phyloP scores from a whole-genome alignment of 1,140 invertebrate species.

The Leptonema lineaticorne region DNA sequence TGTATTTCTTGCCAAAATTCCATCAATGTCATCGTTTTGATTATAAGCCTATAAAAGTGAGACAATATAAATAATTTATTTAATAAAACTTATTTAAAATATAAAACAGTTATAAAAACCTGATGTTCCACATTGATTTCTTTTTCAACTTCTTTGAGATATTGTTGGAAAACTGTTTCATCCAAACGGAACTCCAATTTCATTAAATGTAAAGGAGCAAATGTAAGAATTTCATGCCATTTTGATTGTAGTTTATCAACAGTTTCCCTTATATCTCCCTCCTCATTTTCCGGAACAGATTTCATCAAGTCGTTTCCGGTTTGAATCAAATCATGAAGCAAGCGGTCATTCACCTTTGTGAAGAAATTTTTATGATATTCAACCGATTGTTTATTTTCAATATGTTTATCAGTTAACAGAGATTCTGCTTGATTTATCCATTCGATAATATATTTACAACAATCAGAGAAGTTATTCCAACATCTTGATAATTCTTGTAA shows the following conservation, averaged over 20 bases:
- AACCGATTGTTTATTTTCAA: conserved; percentile 77
- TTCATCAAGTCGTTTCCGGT: conserved; percentile 78
- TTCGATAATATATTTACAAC: conserved; percentile 75
- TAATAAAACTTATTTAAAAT: not conserved
- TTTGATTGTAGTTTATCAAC: conserved; percentile 71
- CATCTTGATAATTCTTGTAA: conserved; percentile 76
- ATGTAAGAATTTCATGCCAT: conserved; percentile 76
- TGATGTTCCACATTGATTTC: conserved; percentile 85
- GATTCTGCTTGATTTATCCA: conserved; percentile 85
- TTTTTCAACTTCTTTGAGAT: conserved; percentile 85
- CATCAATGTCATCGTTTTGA: conserved; percentile 79
- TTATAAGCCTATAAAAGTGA: conserved; percentile 63
- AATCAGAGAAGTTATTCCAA: conserved; percentile 84
- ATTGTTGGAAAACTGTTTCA: conserved; percentile 80
- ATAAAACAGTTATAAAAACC: conserved; percentile 42
- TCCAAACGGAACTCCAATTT: conserved; percentile 86
- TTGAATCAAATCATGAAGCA: conserved; percentile 77
- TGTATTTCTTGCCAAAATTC: conserved; percentile 74
- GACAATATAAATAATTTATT: conserved; percentile 15
- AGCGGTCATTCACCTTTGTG: conserved; percentile 77
- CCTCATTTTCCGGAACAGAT: conserved; percentile 66
- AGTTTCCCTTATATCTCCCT: conserved; percentile 66
- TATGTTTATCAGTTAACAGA: conserved; percentile 76
- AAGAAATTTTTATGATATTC: conserved; percentile 84
- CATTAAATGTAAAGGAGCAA: conserved; percentile 82